Evolutionary conservation across 2,113 vertebrate species (phyloP), one percentile per base, ranked within the genome.

Genomic region (Trochalopteron elliotii): DNA sequence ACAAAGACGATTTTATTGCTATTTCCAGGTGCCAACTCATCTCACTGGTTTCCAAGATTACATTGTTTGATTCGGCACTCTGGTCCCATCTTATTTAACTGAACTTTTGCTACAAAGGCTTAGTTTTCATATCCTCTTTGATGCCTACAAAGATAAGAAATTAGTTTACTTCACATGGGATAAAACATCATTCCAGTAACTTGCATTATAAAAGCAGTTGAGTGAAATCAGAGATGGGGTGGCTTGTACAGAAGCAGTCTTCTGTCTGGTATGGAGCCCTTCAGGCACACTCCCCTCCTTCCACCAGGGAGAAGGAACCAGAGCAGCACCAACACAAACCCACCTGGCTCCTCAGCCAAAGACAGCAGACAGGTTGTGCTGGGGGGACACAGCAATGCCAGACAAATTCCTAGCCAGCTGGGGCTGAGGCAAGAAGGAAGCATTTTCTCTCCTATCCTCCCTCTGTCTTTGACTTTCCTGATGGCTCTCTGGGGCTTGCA

Each of bases 141-240:
- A 94, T 64, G 65, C 56, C 52, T 31, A 37, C n/a, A 39, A 91
- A 91, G 93, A 82, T 94, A 89, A 87, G 52, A 82, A 91, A 71
- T 28, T 0, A 89, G n/a, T 90, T 83, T 85, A 68, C 70, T 76
- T 84, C 56, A 52, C 56, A 56, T 18, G 9, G 57, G 60, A 71
- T 90, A 64, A 91, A 90, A 76, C 44, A 76, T n/a, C 28, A 30
- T 55, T 91, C 53, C 64, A 87, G 27, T 75, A 87, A 56, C 63
- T 74, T 77, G 42, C 50, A 39, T 37, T 68, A 42, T 49, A 84
- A 93, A 87, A 84, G 75, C 49, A 76, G 50, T 4, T 75, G 67
- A 88, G 53, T 45, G 88, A 91, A 85, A 94, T 93, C 82, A 94
- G 78, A 88, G 82, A 78, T 60, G 35, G 0, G 5, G 37, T 1